Percentiles rank a stretch among this genome's conserved stretches.
Conservation (phyloP, 2,888 invertebrate genomes). For the Sinhomidia bicolor region DNA sequence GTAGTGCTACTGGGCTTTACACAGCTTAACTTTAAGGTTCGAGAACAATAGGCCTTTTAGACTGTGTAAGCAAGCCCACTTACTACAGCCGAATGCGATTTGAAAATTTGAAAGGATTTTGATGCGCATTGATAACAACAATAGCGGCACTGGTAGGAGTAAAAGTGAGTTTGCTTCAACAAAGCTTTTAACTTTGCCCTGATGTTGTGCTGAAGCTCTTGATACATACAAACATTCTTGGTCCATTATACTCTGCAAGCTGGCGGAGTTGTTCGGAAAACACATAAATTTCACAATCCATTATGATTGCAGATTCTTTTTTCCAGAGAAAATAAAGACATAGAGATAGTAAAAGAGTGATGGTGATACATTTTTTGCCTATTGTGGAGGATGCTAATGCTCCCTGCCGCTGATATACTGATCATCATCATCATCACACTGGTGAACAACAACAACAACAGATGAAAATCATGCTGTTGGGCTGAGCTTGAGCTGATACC, state of each 20-base stretch:
- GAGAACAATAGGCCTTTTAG: not conserved
- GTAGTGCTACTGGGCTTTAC: too few relatives aligned
- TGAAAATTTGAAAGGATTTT: not conserved
- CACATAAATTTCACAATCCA: not conserved
- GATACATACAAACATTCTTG: not conserved
- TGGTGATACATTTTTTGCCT: not conserved
- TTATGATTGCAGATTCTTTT: not conserved
- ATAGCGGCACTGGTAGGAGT: not conserved
- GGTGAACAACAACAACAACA: not conserved
- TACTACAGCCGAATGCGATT: not conserved
- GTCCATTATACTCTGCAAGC: not conserved
- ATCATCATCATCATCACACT: too few relatives aligned
- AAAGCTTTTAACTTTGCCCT: not conserved
- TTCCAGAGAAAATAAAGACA: slow-evolving; percentile 3
- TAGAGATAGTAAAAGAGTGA: not conserved
- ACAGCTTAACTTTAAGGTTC: not conserved
- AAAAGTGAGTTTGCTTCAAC: too few relatives aligned
- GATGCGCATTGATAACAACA: slow-evolving; percentile 2
- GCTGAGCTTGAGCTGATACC: too few relatives aligned
- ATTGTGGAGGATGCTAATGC: not conserved
- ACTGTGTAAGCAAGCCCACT: too few relatives aligned
- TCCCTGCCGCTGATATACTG: not conserved
- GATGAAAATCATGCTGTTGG: not conserved
- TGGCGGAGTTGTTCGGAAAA: not conserved
- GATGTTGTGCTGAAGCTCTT: not conserved